phyloP scores from a whole-genome alignment of 2,888 invertebrate genomes.

The Amitus sp. region DNA sequence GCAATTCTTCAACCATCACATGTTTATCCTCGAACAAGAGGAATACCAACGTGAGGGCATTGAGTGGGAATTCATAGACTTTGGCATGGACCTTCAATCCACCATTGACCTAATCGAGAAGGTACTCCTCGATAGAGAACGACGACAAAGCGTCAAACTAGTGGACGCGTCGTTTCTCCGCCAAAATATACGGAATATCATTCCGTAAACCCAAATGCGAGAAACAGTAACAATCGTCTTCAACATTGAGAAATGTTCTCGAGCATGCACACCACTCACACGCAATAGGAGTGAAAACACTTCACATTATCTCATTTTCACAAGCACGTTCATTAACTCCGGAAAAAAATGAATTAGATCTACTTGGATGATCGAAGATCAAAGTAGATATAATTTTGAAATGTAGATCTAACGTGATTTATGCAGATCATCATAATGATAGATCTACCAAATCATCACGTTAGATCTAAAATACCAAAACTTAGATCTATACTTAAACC shows the following conservation, averaged over 20 bases:
- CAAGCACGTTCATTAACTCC: too few relatives aligned
- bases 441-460: too few relatives aligned
- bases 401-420: too few relatives aligned
- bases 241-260: slow-evolving; percentile 42
- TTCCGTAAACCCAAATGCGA: not conserved
- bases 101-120: slow-evolving; percentile 85
- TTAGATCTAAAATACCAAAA: too few relatives aligned
- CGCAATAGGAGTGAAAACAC: too few relatives aligned
- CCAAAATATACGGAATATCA: slow-evolving; percentile 29
- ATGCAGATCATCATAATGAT: too few relatives aligned
- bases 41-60: slow-evolving; percentile 81
- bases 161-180: slow-evolving; percentile 19
- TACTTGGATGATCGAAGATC: too few relatives aligned
- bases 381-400: too few relatives aligned
- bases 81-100: slow-evolving; percentile 83
- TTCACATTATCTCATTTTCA: too few relatives aligned
- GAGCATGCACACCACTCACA: slow-evolving; percentile 46
- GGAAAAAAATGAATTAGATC: too few relatives aligned
- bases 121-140: slow-evolving; percentile 67
- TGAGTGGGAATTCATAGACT: slow-evolving; percentile 82
- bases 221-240: too few relatives aligned
- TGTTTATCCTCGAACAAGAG: slow-evolving; percentile 83
- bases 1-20: slow-evolving; percentile 84
- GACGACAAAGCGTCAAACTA: slow-evolving; percentile 29
- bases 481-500: too few relatives aligned